phyloP scores from a whole-genome alignment of 2,797 vertebrate species.

The Taeniopygia guttata region DNA sequence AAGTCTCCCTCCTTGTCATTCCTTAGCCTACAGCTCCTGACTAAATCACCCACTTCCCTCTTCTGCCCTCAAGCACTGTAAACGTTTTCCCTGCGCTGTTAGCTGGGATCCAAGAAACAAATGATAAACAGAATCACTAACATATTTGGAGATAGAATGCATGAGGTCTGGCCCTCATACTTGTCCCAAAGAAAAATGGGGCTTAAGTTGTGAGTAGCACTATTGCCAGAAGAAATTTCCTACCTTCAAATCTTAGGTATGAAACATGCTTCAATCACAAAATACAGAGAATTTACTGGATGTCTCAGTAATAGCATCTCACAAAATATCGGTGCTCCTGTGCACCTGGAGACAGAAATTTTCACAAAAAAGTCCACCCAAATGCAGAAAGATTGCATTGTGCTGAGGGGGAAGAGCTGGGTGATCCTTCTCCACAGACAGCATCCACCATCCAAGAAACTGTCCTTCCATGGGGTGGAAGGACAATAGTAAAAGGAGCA shows the following conservation, averaged over 20 bases:
- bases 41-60: neutral
- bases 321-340: neutral
- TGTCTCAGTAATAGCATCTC: neutral
- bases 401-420: neutral
- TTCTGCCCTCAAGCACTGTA: neutral
- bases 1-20: neutral
- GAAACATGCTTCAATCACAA: neutral
- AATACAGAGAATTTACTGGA: neutral
- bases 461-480: neutral
- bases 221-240: neutral
- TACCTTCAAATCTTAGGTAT: neutral
- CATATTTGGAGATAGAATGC: neutral
- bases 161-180: neutral
- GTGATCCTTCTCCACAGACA: neutral
- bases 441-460: neutral
- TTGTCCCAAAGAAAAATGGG: neutral
- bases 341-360: neutral
- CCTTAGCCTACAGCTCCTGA: neutral
- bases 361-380: neutral
- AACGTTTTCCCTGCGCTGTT: neutral
- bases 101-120: neutral
- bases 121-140: neutral
- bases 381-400: fast-evolving
- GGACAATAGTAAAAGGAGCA: neutral
- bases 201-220: neutral